Evolutionary conservation across 2,888 invertebrate genomes (phyloP).

Genomic region (Drepana falcataria): DNA sequence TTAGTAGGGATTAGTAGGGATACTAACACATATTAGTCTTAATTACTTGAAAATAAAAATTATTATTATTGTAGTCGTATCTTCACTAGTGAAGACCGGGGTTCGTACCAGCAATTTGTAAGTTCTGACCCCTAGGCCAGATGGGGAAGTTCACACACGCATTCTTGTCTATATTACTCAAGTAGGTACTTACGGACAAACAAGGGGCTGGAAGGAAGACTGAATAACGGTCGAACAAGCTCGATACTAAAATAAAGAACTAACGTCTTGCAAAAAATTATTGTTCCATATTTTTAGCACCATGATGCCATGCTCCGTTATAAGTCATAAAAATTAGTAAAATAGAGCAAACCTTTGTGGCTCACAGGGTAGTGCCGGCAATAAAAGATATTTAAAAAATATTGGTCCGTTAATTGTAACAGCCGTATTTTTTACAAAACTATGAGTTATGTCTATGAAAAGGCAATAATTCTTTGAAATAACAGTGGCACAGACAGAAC

Average conservation of each 20-base stretch:
- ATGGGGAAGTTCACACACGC: no score
- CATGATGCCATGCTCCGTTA: conserved; percentile 42
- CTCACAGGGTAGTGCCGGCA: conserved; percentile 24
- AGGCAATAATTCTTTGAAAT: not conserved
- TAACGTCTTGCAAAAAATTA: conserved; percentile 12
- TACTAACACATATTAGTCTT: no score
- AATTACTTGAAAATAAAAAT: no score
- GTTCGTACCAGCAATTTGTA: no score
- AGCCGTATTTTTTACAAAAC: conserved; percentile 30
- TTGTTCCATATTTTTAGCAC: conserved; percentile 14
- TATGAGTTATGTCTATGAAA: conserved; percentile 6
- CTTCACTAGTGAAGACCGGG: no score
- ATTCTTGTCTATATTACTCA: no score
- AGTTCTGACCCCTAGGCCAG: no score
- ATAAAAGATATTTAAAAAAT: conserved; percentile 30
- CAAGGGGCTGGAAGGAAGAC: conserved; percentile 4
- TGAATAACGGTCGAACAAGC: conserved; percentile 1
- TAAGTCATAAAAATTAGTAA: conserved; percentile 48
- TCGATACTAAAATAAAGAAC: conserved; percentile 6
- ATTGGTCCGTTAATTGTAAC: conserved; percentile 57
- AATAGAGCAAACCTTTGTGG: conserved; percentile 59
- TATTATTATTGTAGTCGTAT: no score
- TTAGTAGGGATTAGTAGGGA: no score
- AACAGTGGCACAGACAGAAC: not conserved
- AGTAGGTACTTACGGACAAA: no score